These are phyloP conservation scores for Brachionus koreanus DNA, from an alignment of 1,140 invertebrate genomes.

Conservation along the genomic window DNA sequence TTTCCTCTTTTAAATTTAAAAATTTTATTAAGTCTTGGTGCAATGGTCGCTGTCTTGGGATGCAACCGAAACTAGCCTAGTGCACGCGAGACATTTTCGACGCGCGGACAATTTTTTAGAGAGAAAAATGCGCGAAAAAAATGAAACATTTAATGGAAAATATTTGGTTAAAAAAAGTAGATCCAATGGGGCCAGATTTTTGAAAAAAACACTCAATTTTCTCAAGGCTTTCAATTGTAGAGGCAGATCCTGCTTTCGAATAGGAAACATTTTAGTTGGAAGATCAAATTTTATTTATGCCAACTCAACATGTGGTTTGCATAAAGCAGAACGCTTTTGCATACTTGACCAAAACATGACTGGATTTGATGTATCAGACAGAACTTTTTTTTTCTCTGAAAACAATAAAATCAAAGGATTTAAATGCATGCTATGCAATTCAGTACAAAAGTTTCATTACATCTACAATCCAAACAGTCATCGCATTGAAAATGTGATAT, in stretches of 20 bases:
- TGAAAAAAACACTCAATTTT: neutral
- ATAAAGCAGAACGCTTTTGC: conserved; percentile 65
- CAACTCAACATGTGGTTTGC: conserved; percentile 87
- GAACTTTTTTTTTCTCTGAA: conserved; percentile 92
- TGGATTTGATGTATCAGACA: conserved; percentile 64
- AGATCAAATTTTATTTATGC: conserved; percentile 75
- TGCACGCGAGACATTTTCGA: neutral
- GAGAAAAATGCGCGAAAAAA: neutral
- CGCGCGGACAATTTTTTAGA: neutral
- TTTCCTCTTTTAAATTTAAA: neutral
- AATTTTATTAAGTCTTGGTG: neutral
- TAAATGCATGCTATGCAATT: conserved; percentile 92
- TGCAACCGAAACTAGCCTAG: neutral
- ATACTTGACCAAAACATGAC: neutral
- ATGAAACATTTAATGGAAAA: conserved; percentile 19
- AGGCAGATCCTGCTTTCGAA: conserved; percentile 91
- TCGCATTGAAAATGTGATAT: conserved; percentile 85
- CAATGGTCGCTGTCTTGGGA: neutral
- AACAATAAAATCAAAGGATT: conserved; percentile 66
- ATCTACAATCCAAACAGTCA: conserved; percentile 64
- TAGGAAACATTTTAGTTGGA: conserved; percentile 93
- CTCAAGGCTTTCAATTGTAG: conserved; percentile 65
- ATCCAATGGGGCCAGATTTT: neutral
- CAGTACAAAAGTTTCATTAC: conserved; percentile 62
- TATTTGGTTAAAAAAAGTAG: neutral